Base-by-base conservation (phyloP, 2,888 invertebrate species). In the Eurytoma adleriae region DNA sequence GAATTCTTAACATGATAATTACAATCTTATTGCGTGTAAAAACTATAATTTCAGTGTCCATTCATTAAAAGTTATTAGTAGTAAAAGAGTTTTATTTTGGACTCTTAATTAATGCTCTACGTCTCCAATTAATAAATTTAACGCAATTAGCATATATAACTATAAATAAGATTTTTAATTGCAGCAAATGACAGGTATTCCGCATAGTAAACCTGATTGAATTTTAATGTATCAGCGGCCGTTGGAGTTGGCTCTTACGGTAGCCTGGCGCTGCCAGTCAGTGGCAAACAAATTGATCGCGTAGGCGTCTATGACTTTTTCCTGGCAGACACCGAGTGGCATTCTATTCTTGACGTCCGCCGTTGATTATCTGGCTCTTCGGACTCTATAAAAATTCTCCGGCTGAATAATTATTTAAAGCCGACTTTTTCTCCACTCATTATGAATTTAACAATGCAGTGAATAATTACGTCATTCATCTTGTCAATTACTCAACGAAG, bases 261-360 rank as follows among this genome's bases (percentile, higher is more conserved):
- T 72, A 67, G 78, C 68, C 64, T 64, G 24, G 24, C 48, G 57
- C 48, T 27, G 24, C 66, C 61, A 40, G 64, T 66, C 59, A 48
- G 64, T 50, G 48, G 64, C 75, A 67, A 72, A 77, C 68, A 79
- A 77, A 80, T 80, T 69, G 72, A 77, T 80, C 76, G 80, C 76
- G 80, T 77, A 80, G 80, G 80, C 68, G 80, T 72, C 48, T 30
- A 16, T 52, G 56, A 56, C 68, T 77, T 80, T 77, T 80, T 76
- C 67, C 64, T 77, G 62, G 59, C 75, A 72, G 57, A 0, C 52
- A n/a, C 14, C 30, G 12, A n/a, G 62, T 54, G 56, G 20, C 61
- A 80, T 80, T 72, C 72, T 80, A 77, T 77, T 80, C 75, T 80
- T 16, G 72, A 75, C 30, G 24, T 14, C n/a, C 57, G 50, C 50